Conservation (phyloP, 2,888 invertebrate genomes). For the Pristionchus arcanus region DNA sequence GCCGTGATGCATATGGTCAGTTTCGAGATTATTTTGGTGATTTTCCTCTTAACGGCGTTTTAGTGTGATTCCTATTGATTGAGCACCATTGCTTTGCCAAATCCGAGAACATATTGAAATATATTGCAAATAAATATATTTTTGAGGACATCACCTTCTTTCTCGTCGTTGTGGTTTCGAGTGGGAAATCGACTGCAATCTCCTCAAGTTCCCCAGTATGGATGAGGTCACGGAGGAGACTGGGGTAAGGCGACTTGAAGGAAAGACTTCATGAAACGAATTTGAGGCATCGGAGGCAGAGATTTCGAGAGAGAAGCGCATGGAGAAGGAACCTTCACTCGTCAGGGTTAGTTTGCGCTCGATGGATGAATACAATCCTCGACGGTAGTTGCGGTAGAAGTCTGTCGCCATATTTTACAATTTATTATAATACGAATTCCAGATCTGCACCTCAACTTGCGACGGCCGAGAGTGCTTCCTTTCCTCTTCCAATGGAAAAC, state of each 20-base stretch:
- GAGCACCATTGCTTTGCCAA: no score
- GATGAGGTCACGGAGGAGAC: neutral
- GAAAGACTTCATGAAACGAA: no score
- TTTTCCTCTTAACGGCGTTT: no score
- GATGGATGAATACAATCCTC: no score
- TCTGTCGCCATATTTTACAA: no score
- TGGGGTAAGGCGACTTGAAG: neutral
- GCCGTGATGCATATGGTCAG: neutral
- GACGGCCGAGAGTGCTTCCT: neutral
- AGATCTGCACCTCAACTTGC: neutral
- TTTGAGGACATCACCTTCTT: neutral
- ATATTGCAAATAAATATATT: neutral
- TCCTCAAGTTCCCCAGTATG: neutral
- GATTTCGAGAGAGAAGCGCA: neutral
- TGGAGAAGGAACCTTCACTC: neutral
- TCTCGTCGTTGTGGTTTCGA: neutral
- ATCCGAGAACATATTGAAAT: neutral
- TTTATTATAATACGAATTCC: neutral
- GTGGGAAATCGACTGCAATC: neutral
- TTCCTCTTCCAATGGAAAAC: neutral
- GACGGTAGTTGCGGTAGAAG: no score
- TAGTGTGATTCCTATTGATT: no score
- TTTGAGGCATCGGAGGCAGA: no score
- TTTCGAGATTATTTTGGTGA: neutral
- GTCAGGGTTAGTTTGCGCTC: neutral